phyloP scores from a whole-genome alignment of 1,140 invertebrate genomes.

The Leptinotarsa texana region DNA sequence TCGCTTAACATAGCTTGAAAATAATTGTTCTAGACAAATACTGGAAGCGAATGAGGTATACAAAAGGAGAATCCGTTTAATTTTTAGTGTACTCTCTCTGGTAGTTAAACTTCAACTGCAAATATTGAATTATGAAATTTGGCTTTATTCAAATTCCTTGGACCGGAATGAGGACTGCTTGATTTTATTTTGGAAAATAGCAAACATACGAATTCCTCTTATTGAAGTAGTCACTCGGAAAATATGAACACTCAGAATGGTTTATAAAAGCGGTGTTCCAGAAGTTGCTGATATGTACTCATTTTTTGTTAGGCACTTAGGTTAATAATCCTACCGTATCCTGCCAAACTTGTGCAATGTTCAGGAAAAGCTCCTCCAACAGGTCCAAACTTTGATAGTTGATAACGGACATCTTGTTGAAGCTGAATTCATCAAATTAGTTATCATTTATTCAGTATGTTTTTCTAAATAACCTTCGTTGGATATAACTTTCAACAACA shows the following conservation, averaged over 20 bases:
- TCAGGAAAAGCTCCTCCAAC: no score
- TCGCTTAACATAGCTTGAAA: slow-evolving; percentile 15
- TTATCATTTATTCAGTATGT: no score
- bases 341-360: no score
- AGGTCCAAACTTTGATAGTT: no score
- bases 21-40: slow-evolving; percentile 18
- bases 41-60: slow-evolving; percentile 12
- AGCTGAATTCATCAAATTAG: no score
- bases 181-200: background rate
- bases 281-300: no score
- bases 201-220: background rate
- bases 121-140: slow-evolving; percentile 10
- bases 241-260: background rate
- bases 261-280: background rate
- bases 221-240: background rate
- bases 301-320: no score
- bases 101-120: slow-evolving; percentile 1
- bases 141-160: background rate
- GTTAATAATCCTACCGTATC: no score
- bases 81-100: slow-evolving; percentile 12
- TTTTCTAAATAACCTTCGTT: no score
- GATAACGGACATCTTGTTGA: no score
- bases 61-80: slow-evolving; percentile 5
- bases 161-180: background rate
- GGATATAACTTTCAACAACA: no score